A percentile compares a stretch with the other conserved stretches of the same genome.
phyloP scores from a whole-genome alignment of 2,888 invertebrate genomes.

The Acrobasis consociella region DNA sequence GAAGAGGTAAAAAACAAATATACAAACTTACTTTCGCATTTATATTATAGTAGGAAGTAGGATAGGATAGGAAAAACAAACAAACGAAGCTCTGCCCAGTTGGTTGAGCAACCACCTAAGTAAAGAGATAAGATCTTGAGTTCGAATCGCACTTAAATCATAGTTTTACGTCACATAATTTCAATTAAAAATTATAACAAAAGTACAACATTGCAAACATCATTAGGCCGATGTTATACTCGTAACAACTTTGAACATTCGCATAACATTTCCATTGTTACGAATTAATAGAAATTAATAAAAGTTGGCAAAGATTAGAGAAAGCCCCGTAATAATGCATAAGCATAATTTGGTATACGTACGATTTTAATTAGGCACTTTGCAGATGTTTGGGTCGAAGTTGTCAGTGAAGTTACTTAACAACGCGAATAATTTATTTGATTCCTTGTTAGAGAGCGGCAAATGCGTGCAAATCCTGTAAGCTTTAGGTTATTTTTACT shows the following conservation, averaged over 20 bases:
- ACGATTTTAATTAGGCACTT: constrained; percentile 21
- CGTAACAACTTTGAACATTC: background rate
- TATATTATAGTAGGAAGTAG: no score
- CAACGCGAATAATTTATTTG: constrained; percentile 24
- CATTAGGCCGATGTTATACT: background rate
- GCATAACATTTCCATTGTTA: constrained; percentile 2
- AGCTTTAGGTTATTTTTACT: constrained; percentile 2
- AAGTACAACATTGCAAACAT: background rate
- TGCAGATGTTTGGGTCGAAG: constrained; percentile 9
- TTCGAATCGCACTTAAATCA: no score
- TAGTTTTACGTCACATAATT: no score
- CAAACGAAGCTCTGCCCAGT: no score
- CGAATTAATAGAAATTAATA: constrained; percentile 13
- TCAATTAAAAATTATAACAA: background rate
- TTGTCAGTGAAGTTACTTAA: constrained; percentile 19
- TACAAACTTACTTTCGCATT: no score
- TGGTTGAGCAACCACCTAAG: no score
- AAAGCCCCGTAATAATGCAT: constrained; percentile 8
- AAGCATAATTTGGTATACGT: constrained; percentile 11
- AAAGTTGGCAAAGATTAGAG: constrained; percentile 4
- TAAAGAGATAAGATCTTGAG: no score
- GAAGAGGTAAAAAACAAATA: no score
- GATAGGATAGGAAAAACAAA: no score
- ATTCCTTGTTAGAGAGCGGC: constrained; percentile 11
- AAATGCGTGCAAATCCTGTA: constrained; percentile 2